Conservation (phyloP, 1,140 invertebrate species). For the Meloidogyne floridensis region DNA sequence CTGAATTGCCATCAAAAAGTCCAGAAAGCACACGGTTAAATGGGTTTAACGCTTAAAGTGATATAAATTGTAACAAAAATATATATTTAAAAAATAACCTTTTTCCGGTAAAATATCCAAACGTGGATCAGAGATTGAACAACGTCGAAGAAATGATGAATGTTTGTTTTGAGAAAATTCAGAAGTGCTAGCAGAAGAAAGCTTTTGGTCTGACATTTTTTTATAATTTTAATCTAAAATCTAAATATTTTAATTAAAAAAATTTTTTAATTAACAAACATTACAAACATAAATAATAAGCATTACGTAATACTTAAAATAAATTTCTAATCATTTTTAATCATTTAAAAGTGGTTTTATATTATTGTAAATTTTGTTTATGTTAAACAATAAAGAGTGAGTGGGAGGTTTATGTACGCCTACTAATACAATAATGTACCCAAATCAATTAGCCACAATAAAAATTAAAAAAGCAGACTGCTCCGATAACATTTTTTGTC, state of each 20-base stretch:
- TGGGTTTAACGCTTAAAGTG: conserved; percentile 19
- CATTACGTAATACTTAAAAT: too few species aligned
- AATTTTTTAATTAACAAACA: too few species aligned
- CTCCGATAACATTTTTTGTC: background rate
- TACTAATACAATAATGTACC: background rate
- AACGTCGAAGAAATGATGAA: conserved; percentile 22
- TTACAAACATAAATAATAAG: too few species aligned
- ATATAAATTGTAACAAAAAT: background rate
- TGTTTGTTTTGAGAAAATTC: background rate
- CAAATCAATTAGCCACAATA: background rate
- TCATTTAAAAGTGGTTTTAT: too few species aligned
- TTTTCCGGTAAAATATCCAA: conserved; percentile 40
- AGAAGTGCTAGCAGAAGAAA: background rate
- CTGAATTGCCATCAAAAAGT: conserved; percentile 18
- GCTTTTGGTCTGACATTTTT: conserved; percentile 24
- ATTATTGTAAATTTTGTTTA: too few species aligned
- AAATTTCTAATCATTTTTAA: too few species aligned
- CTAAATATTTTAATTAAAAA: background rate
- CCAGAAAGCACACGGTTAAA: conserved; percentile 38
- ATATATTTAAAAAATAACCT: conserved; percentile 21
- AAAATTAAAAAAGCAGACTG: background rate
- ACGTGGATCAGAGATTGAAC: conserved; percentile 36
- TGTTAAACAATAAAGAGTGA: background rate
- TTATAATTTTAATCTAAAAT: background rate
- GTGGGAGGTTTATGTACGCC: background rate